These are phyloP conservation scores for Orius insidiosus DNA, from an alignment of 1,140 invertebrate genomes.

Conservation along the genomic window DNA sequence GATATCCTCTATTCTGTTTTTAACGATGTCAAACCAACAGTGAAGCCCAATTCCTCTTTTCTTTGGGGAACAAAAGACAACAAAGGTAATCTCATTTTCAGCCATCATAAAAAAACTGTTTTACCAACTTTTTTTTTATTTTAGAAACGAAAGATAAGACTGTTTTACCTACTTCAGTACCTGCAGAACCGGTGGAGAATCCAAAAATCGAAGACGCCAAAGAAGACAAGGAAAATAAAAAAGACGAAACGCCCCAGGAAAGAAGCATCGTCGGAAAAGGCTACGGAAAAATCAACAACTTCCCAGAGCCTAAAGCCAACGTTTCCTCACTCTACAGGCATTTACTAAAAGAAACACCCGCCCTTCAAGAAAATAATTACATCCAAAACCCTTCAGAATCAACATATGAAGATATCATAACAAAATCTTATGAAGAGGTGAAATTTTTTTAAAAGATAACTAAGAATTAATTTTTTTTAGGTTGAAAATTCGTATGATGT, in stretches of 20 bases:
- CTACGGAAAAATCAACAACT: conserved; percentile 5
- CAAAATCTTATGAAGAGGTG: not conserved
- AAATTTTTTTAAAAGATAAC: not conserved
- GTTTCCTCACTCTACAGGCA: conserved; percentile 4
- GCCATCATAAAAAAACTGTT: not conserved
- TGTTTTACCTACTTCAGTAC: not conserved
- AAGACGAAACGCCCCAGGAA: not conserved
- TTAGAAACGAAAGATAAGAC: not conserved
- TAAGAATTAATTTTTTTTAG: not conserved
- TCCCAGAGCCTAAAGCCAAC: not conserved
- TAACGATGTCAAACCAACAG: too few species aligned
- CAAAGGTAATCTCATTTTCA: not conserved
- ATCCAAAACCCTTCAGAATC: too few species aligned
- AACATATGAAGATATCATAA: not conserved
- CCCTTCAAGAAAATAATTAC: not conserved
- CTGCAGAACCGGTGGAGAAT: not conserved
- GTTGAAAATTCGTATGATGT: conserved; percentile 11
- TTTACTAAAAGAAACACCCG: not conserved
- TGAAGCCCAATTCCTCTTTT: not conserved
- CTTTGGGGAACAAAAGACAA: not conserved
- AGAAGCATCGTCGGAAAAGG: conserved; percentile 1
- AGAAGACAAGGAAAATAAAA: conserved; percentile 6
- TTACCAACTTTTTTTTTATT: not conserved
- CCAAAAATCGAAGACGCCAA: not conserved
- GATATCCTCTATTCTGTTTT: too few species aligned